These are phyloP conservation scores for Uloborus plumipes DNA, from an alignment of 2,888 invertebrate species.

Conservation along the genomic window DNA sequence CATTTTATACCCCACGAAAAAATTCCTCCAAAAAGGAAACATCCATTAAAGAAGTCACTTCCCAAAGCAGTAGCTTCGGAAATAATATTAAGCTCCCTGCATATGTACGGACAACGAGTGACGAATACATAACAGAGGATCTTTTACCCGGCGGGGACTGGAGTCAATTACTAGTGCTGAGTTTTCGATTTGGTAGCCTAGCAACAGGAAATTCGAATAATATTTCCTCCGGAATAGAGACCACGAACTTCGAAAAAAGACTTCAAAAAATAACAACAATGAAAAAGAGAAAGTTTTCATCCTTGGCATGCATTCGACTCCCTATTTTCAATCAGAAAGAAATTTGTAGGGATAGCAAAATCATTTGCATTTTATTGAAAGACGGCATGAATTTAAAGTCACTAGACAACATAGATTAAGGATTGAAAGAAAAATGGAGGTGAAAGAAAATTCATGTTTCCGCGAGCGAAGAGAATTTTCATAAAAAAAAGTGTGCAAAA, in stretches of 20 bases:
- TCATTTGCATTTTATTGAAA: conserved; percentile 56
- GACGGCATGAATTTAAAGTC: conserved; percentile 28
- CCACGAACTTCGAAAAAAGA: conserved; percentile 11
- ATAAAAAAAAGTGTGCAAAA: not conserved
- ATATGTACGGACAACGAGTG: too few species aligned
- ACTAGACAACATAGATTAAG: conserved; percentile 37
- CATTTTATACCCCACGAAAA: too few species aligned
- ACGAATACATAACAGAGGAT: not conserved
- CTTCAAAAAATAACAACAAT: not conserved
- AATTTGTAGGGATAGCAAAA: not conserved
- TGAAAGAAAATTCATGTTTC: conserved; percentile 1
- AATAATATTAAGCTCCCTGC: too few species aligned
- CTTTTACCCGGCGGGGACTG: conserved; percentile 1
- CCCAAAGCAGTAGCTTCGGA: too few species aligned
- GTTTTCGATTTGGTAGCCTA: conserved; percentile 12
- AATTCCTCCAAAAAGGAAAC: too few species aligned
- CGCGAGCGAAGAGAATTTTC: not conserved
- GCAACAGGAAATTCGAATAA: conserved; percentile 35
- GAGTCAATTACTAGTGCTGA: conserved; percentile 1
- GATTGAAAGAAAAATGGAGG: conserved; percentile 13
- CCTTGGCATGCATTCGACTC: conserved; percentile 1
- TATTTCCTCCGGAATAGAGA: conserved; percentile 14
- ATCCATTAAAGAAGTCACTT: too few species aligned
- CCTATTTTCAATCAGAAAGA: conserved; percentile 6
- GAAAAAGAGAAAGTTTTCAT: conserved; percentile 8